Percentiles rank a stretch among this genome's conserved stretches.
These are phyloP conservation scores for Synergus japonicus DNA, from an alignment of 2,888 invertebrate genomes.

Conservation along the genomic window DNA sequence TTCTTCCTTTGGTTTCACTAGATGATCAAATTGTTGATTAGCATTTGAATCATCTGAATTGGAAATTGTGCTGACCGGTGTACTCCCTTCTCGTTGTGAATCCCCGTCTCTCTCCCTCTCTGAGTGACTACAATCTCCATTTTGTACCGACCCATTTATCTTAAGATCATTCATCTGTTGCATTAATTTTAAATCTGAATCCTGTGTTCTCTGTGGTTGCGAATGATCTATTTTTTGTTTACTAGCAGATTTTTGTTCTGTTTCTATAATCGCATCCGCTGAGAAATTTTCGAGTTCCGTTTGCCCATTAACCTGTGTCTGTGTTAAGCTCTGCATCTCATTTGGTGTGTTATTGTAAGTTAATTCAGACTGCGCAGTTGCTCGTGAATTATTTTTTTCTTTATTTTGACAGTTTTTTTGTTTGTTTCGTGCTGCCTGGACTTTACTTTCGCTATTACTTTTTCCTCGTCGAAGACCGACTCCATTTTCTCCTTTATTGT, in stretches of 20 bases:
- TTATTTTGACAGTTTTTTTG: conserved; percentile 78
- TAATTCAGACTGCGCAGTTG: conserved; percentile 75
- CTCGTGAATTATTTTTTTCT: conserved; percentile 71
- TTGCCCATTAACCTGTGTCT: conserved; percentile 66
- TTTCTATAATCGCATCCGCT: conserved; percentile 62
- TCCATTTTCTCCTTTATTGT: conserved; percentile 77
- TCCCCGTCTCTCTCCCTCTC: conserved; percentile 73
- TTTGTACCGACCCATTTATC: conserved; percentile 65
- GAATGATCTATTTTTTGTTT: conserved; percentile 62
- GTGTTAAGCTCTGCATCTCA: conserved; percentile 48
- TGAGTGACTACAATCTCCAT: conserved; percentile 70
- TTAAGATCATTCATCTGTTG: conserved; percentile 66
- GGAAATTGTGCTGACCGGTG: conserved; percentile 74
- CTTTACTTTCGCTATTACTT: conserved; percentile 76
- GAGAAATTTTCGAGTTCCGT: conserved; percentile 68
- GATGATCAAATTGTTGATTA: conserved; percentile 66
- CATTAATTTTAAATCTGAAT: conserved; percentile 60
- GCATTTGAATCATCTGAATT: conserved; percentile 72
- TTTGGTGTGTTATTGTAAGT: conserved; percentile 67
- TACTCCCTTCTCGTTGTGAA: conserved; percentile 72
- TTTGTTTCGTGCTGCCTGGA: conserved; percentile 79
- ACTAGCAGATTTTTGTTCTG: conserved; percentile 65
- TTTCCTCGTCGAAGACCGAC: conserved; percentile 73
- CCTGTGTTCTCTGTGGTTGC: conserved; percentile 50
- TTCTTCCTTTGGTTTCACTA: conserved; percentile 67